A percentile compares a stretch with the other conserved stretches of the same genome.
Conservation (phyloP, 2,797 vertebrate genomes). For the Merluccius polli region DNA sequence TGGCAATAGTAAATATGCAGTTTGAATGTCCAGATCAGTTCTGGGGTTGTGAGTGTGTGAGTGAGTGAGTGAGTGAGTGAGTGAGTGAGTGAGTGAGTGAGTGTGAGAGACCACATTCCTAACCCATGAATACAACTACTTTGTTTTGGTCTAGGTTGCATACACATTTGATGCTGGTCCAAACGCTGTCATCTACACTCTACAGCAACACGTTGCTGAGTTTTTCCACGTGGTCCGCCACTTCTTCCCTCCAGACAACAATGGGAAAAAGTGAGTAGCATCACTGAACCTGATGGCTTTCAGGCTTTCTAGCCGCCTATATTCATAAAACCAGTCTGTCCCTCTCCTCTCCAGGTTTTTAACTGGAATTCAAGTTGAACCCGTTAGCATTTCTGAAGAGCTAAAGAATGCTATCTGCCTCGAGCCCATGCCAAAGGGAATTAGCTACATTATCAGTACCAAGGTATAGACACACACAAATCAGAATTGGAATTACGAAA, state of each 20-base stretch:
- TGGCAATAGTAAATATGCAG: not conserved
- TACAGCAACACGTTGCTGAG: conserved; percentile 78
- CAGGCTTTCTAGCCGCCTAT: not conserved
- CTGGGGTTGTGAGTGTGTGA: not conserved
- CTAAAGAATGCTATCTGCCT: conserved; percentile 68
- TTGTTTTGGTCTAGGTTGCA: conserved; percentile 72
- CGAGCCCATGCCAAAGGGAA: conserved; percentile 70
- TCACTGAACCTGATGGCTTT: not conserved
- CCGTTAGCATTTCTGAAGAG: conserved; percentile 62
- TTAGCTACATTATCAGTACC: conserved; percentile 86
- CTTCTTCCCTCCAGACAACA: conserved; percentile 82
- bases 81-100: no score
- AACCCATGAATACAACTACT: not conserved
- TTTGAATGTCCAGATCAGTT: not conserved
- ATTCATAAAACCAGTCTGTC: conserved; percentile 2
- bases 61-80: not conserved
- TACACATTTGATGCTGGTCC: conserved; percentile 96
- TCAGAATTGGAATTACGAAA: not conserved
- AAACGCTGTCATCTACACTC: conserved; percentile 87
- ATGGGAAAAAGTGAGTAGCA: conserved; percentile 79
- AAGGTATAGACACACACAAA: conserved; percentile 68
- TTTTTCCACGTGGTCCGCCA: conserved; percentile 79
- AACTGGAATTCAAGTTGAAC: conserved; percentile 74
- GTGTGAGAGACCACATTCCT: not conserved
- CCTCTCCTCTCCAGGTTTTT: conserved; percentile 76